Evolutionary conservation across 2,888 invertebrate genomes (phyloP), one percentile per base, ranked within the genome.

Genomic region (Acleris literana): DNA sequence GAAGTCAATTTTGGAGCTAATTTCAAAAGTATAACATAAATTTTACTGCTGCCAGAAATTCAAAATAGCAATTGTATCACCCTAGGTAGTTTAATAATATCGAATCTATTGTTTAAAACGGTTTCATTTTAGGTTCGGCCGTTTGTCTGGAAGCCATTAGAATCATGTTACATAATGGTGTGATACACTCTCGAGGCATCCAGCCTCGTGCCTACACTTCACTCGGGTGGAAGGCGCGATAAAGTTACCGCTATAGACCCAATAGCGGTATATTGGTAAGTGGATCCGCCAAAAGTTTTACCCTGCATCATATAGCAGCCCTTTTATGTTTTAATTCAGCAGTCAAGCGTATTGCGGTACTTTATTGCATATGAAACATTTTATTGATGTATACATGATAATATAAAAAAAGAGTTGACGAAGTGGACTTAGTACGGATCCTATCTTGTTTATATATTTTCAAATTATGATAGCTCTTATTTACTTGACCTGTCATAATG

Each of bases 251-350:
- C 65, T 59, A 56, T 48, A 46, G 65, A 56, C 60, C 44, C 65
- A 61, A 65, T 65, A 60, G 65, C 49, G 65, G 55, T 65, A 51
- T 46, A 55, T 64, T 64, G 54, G 64, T 55, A 64, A 60, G 64
- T 64, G 54, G 59, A 64, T 64, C 59, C 59, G 22, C 39, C 25
- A 43, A 59, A 60, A 55, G 64, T 62, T 64, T 60, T 43, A 43
- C 43, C 54, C 17, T 16, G 25, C 48, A 29, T 16, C 29, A 54
- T 44, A 62, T 54, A 54, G 58, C 46, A 20, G 43, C 43, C 64
- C 59, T 64, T 64, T 64, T 59, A 64, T 64, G 49, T 59, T 59
- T 59, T 49, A 64, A 55, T 59, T 54, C 48, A 16, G 48, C 54
- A 54, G 46, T 59, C 64, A 59, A 33, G 53, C 53, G 22, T 48